These are phyloP conservation scores for Tillus elongatus DNA, from an alignment of 2,888 invertebrate genomes.

Conservation along the genomic window DNA sequence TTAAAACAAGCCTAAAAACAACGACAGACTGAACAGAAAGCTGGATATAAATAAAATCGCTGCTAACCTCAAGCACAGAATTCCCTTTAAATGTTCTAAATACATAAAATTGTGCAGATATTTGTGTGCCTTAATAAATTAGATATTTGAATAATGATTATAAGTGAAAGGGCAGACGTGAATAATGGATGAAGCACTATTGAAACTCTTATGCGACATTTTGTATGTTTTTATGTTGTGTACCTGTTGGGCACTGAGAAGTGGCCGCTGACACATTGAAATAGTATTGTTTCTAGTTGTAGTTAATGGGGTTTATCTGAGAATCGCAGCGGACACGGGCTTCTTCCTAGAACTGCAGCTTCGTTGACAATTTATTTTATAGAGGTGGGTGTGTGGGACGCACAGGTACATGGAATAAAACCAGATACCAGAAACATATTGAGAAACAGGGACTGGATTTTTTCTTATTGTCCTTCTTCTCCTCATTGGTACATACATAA, in stretches of 20 bases:
- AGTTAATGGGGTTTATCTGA: slow-evolving; percentile 44
- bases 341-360: slow-evolving; percentile 43
- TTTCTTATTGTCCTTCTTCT: background rate
- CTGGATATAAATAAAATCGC: background rate
- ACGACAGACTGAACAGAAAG: background rate
- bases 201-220: no score
- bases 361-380: slow-evolving; percentile 45
- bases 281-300: slow-evolving; percentile 44
- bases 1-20: no score
- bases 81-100: background rate
- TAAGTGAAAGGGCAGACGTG: no score
- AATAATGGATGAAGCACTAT: no score
- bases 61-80: background rate
- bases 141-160: no score
- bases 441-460: no score
- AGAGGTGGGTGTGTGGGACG: slow-evolving; percentile 36
- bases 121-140: no score
- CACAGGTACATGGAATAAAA: slow-evolving; percentile 22
- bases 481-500: background rate
- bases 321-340: slow-evolving; percentile 37
- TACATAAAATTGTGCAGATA: no score
- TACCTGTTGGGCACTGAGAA: slow-evolving; percentile 19
- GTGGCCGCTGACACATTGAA: slow-evolving; percentile 41
- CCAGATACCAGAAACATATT: slow-evolving; percentile 1
- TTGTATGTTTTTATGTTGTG: no score